Evolutionary conservation across 2,113 vertebrate genomes (phyloP), one percentile per base, ranked within the genome.

Genomic region (Oryzias melastigma): DNA sequence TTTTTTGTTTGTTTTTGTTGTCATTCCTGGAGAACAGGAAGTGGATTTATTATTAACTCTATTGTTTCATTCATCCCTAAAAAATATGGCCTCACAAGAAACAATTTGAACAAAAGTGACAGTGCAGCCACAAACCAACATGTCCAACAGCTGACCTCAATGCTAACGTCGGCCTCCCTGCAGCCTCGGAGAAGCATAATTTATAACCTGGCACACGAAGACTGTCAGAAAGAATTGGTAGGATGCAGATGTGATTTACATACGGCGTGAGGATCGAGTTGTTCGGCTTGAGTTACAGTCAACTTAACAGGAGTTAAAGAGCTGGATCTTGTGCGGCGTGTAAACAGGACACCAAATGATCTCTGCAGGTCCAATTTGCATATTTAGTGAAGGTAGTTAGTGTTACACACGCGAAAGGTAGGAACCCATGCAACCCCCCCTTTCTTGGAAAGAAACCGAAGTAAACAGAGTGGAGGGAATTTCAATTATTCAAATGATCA

Each of bases 401-500:
- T 77, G 74, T 87, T 81, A 79, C 82, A 72, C 58, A 7, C 81
- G 73, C 64, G 65, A 27, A 69, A 75, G 48, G 72, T 45, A 49
- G 56, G 46, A 65, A 73, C 68, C 64, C 72, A 51, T 15, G 58
- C 25, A 27, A 5, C 6, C 70, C 67, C 66, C 65, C 62, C 52
- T 53, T 57, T 46, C 66, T 62, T 19, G 69, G 59, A 68, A 55
- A 68, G 50, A 74, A 58, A 6, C 17, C 52, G 17, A 65, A 58
- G 74, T 24, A 52, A 58, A 71, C 40, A 44, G 40, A 60, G 47
- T 19, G n/a, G 27, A 48, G 62, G 51, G 56, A 48, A 52, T 73
- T 73, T 82, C 43, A 85, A 84, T 77, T 66, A 83, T 81, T 88
- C 59, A 87, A 77, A 77, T 29, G 43, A 77, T 75, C 77, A 75